These are phyloP conservation scores for Aplodontia rufa DNA, from an alignment of 2,113 vertebrate genomes.

Conservation along the genomic window DNA sequence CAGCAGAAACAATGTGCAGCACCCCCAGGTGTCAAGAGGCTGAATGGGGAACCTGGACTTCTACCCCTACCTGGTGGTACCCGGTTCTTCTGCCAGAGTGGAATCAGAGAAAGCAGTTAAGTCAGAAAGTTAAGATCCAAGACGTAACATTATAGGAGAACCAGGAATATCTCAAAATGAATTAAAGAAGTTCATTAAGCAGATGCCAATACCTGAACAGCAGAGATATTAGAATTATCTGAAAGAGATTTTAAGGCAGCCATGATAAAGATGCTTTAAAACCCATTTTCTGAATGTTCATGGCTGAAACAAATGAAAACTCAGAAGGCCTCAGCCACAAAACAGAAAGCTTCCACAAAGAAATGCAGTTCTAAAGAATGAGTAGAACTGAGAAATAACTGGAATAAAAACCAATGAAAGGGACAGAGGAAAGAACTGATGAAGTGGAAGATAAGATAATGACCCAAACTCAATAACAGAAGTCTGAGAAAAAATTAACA, in stretches of 20 bases:
- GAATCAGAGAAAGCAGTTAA: neutral
- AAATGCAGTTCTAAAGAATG: neutral
- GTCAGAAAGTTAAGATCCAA: neutral
- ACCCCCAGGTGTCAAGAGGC: neutral
- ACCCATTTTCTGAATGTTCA: neutral
- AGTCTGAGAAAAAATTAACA: neutral
- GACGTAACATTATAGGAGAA: neutral
- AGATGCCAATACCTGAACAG: neutral
- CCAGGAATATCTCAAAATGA: neutral
- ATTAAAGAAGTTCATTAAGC: neutral
- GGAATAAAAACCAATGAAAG: neutral
- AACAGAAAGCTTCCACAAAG: neutral
- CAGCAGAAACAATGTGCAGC: neutral
- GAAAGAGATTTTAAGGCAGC: neutral
- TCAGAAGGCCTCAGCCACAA: neutral
- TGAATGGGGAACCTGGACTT: neutral
- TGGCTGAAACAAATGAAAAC: neutral
- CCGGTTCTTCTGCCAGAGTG: neutral
- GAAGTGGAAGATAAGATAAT: neutral
- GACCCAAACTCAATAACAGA: neutral
- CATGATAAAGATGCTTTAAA: neutral
- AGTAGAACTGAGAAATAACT: neutral
- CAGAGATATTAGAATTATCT: neutral
- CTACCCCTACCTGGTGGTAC: no score
- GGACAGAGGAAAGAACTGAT: neutral